phyloP scores from a whole-genome alignment of 2,113 vertebrate species.

The Conger conger region DNA sequence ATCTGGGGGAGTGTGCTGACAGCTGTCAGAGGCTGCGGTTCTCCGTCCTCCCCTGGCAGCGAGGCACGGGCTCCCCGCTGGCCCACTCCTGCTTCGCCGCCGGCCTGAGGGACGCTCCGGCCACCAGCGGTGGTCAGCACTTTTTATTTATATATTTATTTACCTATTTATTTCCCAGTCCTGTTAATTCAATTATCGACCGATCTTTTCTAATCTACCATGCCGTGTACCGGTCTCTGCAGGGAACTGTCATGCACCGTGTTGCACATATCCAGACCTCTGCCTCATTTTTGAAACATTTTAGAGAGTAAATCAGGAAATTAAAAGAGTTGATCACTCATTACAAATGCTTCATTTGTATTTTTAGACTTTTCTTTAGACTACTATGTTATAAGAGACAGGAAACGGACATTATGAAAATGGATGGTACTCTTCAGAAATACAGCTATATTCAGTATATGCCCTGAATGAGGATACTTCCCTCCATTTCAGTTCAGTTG shows the following conservation, averaged over 20 bases:
- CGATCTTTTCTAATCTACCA: conserved; percentile 37
- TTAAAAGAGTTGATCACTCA: background rate
- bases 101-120: conserved; percentile 36
- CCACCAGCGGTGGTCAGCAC: conserved; percentile 62
- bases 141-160: conserved; percentile 41
- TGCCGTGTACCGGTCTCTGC: background rate
- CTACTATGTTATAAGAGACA: background rate
- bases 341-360: background rate
- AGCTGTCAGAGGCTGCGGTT: conserved; percentile 55
- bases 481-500: background rate
- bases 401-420: background rate
- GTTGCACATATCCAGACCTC: background rate
- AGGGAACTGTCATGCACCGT: conserved; percentile 5
- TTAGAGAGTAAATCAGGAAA: background rate
- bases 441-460: background rate
- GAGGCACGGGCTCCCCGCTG: background rate
- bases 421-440: background rate
- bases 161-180: conserved; percentile 25
- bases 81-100: conserved; percentile 22
- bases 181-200: conserved; percentile 63
- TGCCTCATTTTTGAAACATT: background rate
- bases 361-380: background rate
- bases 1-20: conserved; percentile 52
- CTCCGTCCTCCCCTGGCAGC: conserved; percentile 30
- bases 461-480: background rate